These are phyloP conservation scores for Corythoichthys haematopterus DNA, from an alignment of 2,113 vertebrate species.

Conservation along the genomic window DNA sequence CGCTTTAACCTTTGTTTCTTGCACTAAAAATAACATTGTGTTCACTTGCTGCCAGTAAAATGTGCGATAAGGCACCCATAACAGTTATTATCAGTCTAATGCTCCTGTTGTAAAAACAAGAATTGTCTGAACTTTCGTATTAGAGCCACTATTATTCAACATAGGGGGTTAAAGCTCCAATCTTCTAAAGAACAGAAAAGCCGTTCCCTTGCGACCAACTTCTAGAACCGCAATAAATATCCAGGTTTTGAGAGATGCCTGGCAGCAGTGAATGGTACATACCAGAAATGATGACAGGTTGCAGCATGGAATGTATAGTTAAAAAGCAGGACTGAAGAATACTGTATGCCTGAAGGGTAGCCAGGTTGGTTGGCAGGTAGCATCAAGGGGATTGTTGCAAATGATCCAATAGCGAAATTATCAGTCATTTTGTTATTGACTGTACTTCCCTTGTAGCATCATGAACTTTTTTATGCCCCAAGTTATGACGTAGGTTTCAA, in stretches of 20 bases:
- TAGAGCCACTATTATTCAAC: neutral
- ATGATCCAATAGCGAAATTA: conserved; percentile 3
- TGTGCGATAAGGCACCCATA: neutral
- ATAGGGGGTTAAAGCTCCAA: neutral
- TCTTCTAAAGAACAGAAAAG: neutral
- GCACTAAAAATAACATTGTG: neutral
- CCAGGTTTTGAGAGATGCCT: conserved; percentile 4
- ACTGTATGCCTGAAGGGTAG: neutral
- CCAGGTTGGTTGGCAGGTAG: neutral
- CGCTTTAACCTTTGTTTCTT: neutral
- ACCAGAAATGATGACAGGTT: conserved; percentile 4
- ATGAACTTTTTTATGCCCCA: neutral
- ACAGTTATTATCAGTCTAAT: neutral
- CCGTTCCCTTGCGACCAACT: neutral
- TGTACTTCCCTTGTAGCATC: neutral
- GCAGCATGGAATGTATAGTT: conserved; percentile 2
- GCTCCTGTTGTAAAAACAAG: neutral
- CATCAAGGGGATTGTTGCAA: neutral
- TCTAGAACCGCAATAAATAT: neutral
- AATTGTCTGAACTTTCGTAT: neutral
- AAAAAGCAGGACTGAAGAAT: neutral
- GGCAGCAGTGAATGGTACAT: conserved; percentile 1
- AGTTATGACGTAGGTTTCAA: neutral
- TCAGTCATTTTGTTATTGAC: neutral
- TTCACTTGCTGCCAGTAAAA: neutral